Conservation (phyloP, 2,113 vertebrate species). For the Willisornis vidua region DNA sequence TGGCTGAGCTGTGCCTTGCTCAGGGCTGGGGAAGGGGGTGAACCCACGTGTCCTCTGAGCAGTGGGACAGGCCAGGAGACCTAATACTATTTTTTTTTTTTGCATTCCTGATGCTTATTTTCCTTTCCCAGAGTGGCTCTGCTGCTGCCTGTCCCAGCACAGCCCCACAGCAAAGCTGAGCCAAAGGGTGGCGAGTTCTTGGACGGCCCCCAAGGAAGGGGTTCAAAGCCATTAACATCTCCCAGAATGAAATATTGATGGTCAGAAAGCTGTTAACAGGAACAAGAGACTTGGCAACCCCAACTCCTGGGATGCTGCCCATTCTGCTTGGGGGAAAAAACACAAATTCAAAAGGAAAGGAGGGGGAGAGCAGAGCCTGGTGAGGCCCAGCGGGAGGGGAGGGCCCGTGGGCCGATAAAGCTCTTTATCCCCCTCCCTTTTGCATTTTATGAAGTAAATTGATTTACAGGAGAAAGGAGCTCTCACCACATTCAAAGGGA, state of each 20-base stretch:
- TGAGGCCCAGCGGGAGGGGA: not conserved
- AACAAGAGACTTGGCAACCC: not conserved
- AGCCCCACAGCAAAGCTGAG: not conserved
- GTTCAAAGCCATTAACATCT: not conserved
- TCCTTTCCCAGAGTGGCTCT: not conserved
- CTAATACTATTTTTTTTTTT: not conserved
- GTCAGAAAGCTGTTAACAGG: constrained; percentile 10
- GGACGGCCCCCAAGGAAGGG: not conserved
- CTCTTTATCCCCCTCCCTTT: not conserved
- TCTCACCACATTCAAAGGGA: not conserved
- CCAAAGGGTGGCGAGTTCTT: not conserved
- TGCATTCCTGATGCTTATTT: rapidly evolving
- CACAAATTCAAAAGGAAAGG: not conserved
- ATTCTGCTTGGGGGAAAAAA: not conserved
- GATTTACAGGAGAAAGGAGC: constrained; percentile 23
- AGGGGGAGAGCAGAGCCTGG: not conserved
- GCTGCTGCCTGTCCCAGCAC: not conserved
- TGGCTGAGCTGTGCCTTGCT: not conserved
- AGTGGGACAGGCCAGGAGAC: not conserved
- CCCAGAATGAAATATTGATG: not conserved
- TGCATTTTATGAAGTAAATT: not conserved
- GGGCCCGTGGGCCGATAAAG: not conserved
- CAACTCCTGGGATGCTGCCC: not conserved
- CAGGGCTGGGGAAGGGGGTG: not conserved
- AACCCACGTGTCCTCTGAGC: rapidly evolving